Base-by-base conservation (phyloP, 2,888 invertebrate species). In the Sarcophaga caerulescens region DNA sequence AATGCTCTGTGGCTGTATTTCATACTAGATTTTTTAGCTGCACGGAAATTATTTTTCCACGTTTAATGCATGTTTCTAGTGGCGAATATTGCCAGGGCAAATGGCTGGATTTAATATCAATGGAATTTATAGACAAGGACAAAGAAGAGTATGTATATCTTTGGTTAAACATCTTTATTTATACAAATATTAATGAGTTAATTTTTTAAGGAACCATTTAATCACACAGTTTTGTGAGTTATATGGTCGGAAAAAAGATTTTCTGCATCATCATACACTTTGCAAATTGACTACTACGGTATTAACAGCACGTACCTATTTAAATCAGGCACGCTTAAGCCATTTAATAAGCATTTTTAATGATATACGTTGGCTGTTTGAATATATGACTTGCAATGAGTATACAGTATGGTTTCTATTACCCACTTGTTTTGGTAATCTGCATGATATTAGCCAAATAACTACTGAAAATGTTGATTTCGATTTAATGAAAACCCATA, bases 321-420 rank as follows among this genome's bases (percentile, higher is more conserved):
- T 84, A n/a, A 70, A 86, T 63, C 65, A 62, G 62, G 25, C 76
- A 17, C 77, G 81, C 0, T 44, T 84, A 19, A 65, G 77, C 63
- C 70, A 74, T 59, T 62, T 86, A 12, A 78, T 86, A 8, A 70
- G 71, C 3, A 86, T 86, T 71, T 81, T 86, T 12, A 81, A 84
- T 52, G 81, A 86, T 12, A 81, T 86, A 71, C 84, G 86, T 10
- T 86, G 78, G 77, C 4, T 86, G 4, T 86, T 86, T 74, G 86
- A 86, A 44, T 86, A 84, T n/a, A 84, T 86, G 4, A 81, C 84
- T 6, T 86, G 81, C 47, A 74, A 45, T 4, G 81, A 84, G 69
- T 84, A 63, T 21, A 84, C 86, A 0, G 86, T 86, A 1, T 86
- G 78, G 77, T 86, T 86, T 21, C 17, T 86, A 17, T 21, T 86